Evolutionary conservation across 2,113 vertebrate species (phyloP).

Genomic region (Girardinichthys multiradiatus): DNA sequence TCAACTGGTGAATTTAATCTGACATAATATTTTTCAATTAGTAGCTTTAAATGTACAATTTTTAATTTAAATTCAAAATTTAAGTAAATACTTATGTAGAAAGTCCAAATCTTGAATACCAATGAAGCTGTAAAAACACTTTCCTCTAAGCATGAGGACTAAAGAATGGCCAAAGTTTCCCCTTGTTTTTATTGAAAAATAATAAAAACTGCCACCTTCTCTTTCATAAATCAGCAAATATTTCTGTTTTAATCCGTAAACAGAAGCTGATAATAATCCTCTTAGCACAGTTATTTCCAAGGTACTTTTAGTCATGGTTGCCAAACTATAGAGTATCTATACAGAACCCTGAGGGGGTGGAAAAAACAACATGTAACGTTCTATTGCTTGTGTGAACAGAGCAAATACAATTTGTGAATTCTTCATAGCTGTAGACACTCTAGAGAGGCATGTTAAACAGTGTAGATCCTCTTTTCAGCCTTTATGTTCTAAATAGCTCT

Average conservation of each 20-base stretch:
- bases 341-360: neutral
- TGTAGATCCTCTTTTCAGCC: neutral
- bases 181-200: neutral
- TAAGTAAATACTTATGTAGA: too few species aligned
- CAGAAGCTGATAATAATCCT: neutral
- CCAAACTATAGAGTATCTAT: neutral
- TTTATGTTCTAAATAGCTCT: neutral
- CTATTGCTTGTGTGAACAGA: slow-evolving; percentile 6
- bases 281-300: neutral
- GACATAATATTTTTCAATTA: neutral
- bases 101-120: too few species aligned
- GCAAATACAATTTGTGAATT: neutral
- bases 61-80: too few species aligned
- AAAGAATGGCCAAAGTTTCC: neutral
- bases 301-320: neutral
- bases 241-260: neutral
- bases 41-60: neutral
- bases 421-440: neutral
- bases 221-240: neutral
- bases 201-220: neutral
- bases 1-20: neutral
- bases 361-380: neutral
- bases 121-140: neutral
- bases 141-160: neutral
- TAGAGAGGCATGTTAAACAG: neutral